phyloP scores from a whole-genome alignment of 2,888 invertebrate species.

The Drosophila vallismaia region DNA sequence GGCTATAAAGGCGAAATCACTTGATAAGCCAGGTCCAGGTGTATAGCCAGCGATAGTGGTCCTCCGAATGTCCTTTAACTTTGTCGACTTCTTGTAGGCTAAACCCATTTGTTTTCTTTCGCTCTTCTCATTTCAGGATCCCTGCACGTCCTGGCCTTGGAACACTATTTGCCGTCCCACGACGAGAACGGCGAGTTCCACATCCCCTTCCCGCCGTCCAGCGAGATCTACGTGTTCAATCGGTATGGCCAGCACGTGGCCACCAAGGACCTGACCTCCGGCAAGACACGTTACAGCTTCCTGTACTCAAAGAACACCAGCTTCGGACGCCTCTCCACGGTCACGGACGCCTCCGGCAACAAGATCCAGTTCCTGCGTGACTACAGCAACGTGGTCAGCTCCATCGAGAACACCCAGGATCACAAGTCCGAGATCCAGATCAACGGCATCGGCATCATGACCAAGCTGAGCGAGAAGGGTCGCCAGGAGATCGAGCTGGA shows the following conservation, averaged over 20 bases:
- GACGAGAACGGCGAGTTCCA: constrained; percentile 96
- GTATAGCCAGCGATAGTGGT: too few species aligned
- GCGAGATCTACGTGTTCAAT: constrained; percentile 97
- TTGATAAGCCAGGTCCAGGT: constrained; percentile 24
- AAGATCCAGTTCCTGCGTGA: constrained; percentile 96
- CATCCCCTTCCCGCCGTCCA: constrained; percentile 96
- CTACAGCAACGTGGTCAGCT: constrained; percentile 95
- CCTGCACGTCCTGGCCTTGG: constrained; percentile 92
- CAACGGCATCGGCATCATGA: constrained; percentile 95
- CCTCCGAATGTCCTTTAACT: background rate
- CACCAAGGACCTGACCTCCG: constrained; percentile 97
- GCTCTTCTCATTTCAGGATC: constrained; percentile 85
- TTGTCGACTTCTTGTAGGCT: background rate
- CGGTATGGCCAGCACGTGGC: constrained; percentile 98
- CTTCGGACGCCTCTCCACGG: constrained; percentile 96
- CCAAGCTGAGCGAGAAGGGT: constrained; percentile 94
- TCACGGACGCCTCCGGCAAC: constrained; percentile 96
- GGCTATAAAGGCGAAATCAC: constrained; percentile 34
- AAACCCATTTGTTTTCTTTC: background rate
- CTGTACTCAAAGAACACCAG: constrained; percentile 98
- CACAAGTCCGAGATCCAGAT: constrained; percentile 96
- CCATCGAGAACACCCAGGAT: constrained; percentile 97
- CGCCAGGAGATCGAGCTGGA: constrained; percentile 94
- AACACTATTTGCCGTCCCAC: constrained; percentile 93
- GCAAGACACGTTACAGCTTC: constrained; percentile 96